These are phyloP conservation scores for Lysandra bellargus DNA, from an alignment of 2,888 invertebrate genomes.

Conservation along the genomic window DNA sequence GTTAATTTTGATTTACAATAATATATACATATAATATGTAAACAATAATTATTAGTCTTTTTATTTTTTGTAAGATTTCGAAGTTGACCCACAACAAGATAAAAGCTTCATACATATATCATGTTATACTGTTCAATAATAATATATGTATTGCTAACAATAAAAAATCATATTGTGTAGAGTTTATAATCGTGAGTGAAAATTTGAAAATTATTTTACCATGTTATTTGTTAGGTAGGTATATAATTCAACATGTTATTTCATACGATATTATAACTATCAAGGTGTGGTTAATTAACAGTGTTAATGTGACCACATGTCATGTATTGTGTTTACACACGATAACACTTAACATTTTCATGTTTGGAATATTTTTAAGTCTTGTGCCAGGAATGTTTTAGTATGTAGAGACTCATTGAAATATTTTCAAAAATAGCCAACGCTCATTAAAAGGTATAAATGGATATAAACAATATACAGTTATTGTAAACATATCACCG, in stretches of 20 bases:
- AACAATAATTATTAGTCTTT: too few species aligned
- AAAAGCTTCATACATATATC: too few species aligned
- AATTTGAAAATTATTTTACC: too few species aligned
- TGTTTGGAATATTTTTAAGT: slow-evolving; percentile 12
- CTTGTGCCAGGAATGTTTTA: slow-evolving; percentile 7
- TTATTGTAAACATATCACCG: slow-evolving; percentile 6
- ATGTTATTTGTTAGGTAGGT: too few species aligned
- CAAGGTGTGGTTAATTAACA: slow-evolving; percentile 3
- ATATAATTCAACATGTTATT: not conserved
- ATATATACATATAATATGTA: too few species aligned
- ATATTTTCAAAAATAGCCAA: slow-evolving; percentile 25
- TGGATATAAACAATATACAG: slow-evolving; percentile 5
- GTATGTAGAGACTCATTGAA: not conserved
- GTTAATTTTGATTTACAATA: too few species aligned
- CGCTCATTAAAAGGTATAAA: slow-evolving; percentile 14
- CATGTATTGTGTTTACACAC: slow-evolving; percentile 4
- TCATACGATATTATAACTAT: not conserved
- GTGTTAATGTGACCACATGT: not conserved
- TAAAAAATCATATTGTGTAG: too few species aligned
- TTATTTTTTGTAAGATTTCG: too few species aligned
- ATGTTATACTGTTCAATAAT: too few species aligned
- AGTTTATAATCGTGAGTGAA: too few species aligned
- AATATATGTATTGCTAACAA: too few species aligned
- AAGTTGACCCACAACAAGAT: too few species aligned
- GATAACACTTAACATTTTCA: slow-evolving; percentile 26